A percentile compares a stretch with the other conserved stretches of the same genome.
Evolutionary conservation across 2,888 invertebrate species (phyloP).

Genomic region (Drosophila niveifrons): DNA sequence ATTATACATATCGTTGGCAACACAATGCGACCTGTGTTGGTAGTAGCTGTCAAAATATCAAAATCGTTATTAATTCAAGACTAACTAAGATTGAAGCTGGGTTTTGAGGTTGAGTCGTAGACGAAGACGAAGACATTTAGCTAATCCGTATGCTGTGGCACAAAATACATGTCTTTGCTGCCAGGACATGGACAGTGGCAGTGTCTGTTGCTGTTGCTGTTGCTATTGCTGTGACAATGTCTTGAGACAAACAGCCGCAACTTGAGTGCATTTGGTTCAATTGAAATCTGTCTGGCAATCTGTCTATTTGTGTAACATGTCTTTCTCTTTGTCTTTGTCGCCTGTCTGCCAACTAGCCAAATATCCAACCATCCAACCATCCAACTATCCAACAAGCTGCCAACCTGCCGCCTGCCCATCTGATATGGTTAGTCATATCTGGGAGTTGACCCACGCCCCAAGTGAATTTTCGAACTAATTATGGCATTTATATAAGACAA

Average conservation of each 20-base stretch:
- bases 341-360: conserved; percentile 15
- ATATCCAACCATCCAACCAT: conserved; percentile 13
- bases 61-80: conserved; percentile 64
- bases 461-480: conserved; percentile 59
- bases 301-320: conserved; percentile 34
- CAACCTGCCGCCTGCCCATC: conserved; percentile 24
- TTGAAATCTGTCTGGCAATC: conserved; percentile 67
- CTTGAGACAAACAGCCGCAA: conserved; percentile 52
- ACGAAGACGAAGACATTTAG: conserved; percentile 16
- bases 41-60: conserved; percentile 39
- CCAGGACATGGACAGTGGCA: conserved; percentile 23
- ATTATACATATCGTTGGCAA: conserved; percentile 1
- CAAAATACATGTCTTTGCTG: conserved; percentile 47
- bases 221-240: conserved; percentile 32
- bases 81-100: conserved; percentile 5
- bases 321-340: conserved; percentile 5
- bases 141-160: conserved; percentile 50
- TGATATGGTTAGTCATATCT: conserved; percentile 36
- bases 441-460: conserved; percentile 2
- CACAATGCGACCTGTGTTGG: conserved; percentile 47
- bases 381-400: conserved; percentile 14
- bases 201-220: too few relatives aligned
- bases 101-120: neutral
- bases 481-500: conserved; percentile 52
- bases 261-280: conserved; percentile 73